Conservation (phyloP, 2,797 vertebrate species). For the Adelosebastes latens region DNA sequence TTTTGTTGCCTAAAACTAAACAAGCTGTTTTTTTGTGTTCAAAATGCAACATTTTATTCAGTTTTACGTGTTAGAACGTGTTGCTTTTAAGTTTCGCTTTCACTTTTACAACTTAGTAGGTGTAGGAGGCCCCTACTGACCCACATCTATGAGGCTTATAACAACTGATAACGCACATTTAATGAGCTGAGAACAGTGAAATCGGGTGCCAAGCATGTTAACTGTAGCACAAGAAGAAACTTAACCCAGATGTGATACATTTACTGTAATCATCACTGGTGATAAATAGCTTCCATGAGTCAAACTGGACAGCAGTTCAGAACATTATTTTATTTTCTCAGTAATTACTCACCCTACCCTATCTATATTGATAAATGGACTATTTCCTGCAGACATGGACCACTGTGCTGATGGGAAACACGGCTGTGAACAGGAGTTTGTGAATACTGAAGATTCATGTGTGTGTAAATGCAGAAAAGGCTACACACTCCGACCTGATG, state of each 20-base stretch:
- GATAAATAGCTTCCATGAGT: not conserved
- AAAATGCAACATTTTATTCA: no score
- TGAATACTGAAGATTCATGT: slow-evolving; percentile 84
- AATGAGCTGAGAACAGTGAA: no score
- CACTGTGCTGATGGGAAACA: slow-evolving; percentile 84
- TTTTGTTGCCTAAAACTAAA: no score
- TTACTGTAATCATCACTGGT: not conserved
- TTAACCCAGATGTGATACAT: not conserved
- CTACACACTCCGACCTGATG: slow-evolving; percentile 84
- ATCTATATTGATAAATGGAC: not conserved
- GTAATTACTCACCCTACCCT: not conserved
- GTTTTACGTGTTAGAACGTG: no score
- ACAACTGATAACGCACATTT: no score
- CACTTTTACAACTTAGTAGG: no score
- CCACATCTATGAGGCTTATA: no score
- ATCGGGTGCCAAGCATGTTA: not conserved
- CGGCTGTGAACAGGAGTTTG: slow-evolving; percentile 89
- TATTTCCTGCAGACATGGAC: slow-evolving; percentile 80
- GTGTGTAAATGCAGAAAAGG: slow-evolving; percentile 87
- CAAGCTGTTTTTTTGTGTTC: no score
- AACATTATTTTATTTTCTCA: not conserved
- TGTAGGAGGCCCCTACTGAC: no score
- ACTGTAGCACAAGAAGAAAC: not conserved
- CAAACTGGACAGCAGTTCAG: not conserved
- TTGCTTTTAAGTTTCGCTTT: no score